Evolutionary conservation across 2,888 invertebrate species (phyloP).

Genomic region (Deilephila porcellus): DNA sequence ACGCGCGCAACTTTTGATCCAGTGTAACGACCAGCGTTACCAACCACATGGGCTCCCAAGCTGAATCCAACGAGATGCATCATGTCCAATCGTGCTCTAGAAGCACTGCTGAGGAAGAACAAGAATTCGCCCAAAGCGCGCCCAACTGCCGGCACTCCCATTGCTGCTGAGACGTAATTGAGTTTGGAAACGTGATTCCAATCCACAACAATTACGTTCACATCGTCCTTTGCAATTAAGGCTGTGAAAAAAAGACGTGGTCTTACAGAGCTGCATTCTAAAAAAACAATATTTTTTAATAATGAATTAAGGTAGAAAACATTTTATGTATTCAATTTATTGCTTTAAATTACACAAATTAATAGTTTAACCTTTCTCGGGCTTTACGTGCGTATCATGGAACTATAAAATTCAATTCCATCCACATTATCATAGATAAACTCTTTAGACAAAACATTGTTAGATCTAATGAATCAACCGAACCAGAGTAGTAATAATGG

Average conservation of each 20-base stretch:
- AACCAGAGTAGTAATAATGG: too few relatives aligned
- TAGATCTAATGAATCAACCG: too few relatives aligned
- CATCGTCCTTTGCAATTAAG: conserved; percentile 57
- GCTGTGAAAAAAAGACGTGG: conserved; percentile 38
- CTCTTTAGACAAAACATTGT: too few relatives aligned
- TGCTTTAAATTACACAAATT: too few relatives aligned
- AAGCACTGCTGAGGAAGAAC: conserved; percentile 55
- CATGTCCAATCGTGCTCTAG: conserved; percentile 51
- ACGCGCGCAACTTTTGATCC: conserved; percentile 67
- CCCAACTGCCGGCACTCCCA: conserved; percentile 67
- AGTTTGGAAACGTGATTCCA: conserved; percentile 65
- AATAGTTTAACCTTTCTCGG: too few relatives aligned
- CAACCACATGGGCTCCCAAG: conserved; percentile 77
- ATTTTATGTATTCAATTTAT: too few relatives aligned
- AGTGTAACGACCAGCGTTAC: conserved; percentile 67
- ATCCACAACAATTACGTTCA: conserved; percentile 71
- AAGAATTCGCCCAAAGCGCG: conserved; percentile 72
- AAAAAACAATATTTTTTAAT: too few relatives aligned
- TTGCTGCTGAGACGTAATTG: conserved; percentile 62
- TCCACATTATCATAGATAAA: too few relatives aligned
- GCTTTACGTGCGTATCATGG: too few relatives aligned
- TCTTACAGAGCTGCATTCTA: too few relatives aligned
- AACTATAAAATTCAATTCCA: too few relatives aligned
- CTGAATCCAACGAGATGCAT: conserved; percentile 80
- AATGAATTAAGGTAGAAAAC: too few relatives aligned